Evolutionary conservation across 2,113 vertebrate species (phyloP).

Genomic region (Petrocephalus microphthalmus): DNA sequence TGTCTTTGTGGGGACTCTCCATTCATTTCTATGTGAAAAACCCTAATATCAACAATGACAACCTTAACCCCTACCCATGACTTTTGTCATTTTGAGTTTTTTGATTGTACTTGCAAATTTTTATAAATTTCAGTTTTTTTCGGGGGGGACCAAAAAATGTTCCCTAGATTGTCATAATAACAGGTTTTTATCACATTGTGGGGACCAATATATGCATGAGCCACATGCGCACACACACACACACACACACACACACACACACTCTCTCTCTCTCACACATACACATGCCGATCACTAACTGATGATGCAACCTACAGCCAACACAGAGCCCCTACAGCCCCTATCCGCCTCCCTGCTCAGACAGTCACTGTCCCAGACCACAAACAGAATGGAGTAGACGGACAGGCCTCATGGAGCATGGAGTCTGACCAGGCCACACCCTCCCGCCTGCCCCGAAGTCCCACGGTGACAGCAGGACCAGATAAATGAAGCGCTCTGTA

Average conservation of each 20-base stretch:
- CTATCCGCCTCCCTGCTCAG: background rate
- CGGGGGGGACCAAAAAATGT: background rate
- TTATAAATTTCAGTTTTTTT: no score
- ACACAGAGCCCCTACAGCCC: background rate
- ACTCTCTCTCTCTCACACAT: background rate
- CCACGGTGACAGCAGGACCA: constrained; percentile 24
- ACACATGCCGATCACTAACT: background rate
- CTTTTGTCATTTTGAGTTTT: no score
- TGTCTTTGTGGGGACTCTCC: background rate
- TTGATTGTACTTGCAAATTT: no score
- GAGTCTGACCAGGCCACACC: constrained; percentile 13
- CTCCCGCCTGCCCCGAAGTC: constrained; percentile 4
- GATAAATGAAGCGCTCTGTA: constrained; percentile 31
- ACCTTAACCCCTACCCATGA: background rate
- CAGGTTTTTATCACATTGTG: background rate
- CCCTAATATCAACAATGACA: background rate
- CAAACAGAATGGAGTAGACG: background rate
- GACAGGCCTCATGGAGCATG: background rate
- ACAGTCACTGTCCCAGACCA: background rate
- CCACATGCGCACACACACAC: background rate
- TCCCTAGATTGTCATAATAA: background rate
- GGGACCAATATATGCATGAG: background rate
- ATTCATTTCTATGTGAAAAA: background rate
- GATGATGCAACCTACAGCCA: background rate
- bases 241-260: background rate